phyloP scores from a whole-genome alignment of 2,888 invertebrate species.

The Conomelus anceps region DNA sequence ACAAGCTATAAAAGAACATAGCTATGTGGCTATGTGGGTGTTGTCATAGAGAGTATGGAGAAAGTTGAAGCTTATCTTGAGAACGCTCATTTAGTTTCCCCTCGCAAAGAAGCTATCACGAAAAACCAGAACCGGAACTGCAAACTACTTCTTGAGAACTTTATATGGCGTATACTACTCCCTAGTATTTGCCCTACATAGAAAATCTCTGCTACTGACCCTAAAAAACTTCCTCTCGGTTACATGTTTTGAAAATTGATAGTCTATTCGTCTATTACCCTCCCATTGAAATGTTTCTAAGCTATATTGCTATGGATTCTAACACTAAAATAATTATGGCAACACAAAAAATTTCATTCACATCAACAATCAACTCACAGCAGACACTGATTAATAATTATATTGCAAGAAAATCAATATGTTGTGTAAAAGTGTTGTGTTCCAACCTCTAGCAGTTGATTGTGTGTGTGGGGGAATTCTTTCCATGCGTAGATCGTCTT shows the following conservation, averaged over 20 bases:
- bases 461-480: too few species aligned
- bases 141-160: neutral
- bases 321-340: too few species aligned
- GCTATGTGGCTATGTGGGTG: neutral
- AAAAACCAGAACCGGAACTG: neutral
- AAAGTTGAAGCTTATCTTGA: neutral
- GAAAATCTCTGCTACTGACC: neutral
- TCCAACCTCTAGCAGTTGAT: too few species aligned
- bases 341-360: too few species aligned
- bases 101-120: neutral
- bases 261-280: neutral
- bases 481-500: too few species aligned
- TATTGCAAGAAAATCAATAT: too few species aligned
- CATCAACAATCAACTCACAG: too few species aligned
- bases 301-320: too few species aligned
- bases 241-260: neutral
- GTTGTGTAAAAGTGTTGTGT: too few species aligned
- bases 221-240: neutral
- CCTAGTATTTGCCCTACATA: neutral
- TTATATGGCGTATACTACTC: neutral
- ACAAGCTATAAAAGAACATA: neutral
- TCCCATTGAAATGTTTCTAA: too few species aligned
- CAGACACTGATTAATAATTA: too few species aligned
- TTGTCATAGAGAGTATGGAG: neutral
- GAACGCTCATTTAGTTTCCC: neutral